Evolutionary conservation across 2,113 vertebrate genomes (phyloP).

Genomic region (Aleadryas rufinucha): DNA sequence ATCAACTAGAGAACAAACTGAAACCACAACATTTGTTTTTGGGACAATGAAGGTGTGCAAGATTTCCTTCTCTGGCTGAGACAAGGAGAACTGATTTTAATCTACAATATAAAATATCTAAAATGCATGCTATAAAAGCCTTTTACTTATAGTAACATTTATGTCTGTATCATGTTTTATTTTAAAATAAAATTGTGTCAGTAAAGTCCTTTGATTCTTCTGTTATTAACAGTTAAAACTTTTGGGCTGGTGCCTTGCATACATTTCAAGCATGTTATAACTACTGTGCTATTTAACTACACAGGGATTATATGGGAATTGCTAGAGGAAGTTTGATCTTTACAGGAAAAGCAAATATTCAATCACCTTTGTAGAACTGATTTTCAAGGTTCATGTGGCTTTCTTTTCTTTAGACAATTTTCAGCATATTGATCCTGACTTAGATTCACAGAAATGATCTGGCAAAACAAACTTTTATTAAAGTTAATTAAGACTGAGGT

Average conservation of each 20-base stretch:
- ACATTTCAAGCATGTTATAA: conserved; percentile 37
- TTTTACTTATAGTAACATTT: neutral
- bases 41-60: neutral
- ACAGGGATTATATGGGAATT: conserved; percentile 43
- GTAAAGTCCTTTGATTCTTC: conserved; percentile 32
- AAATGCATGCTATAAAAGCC: neutral
- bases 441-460: neutral
- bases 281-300: neutral
- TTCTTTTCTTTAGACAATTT: neutral
- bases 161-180: conserved; percentile 41
- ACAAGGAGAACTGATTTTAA: neutral
- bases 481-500: neutral
- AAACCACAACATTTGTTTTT: neutral
- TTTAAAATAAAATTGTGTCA: conserved; percentile 25
- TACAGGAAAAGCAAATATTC: conserved; percentile 19
- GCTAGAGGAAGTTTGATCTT: conserved; percentile 54
- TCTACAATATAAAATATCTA: neutral
- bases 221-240: conserved; percentile 16
- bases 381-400: neutral
- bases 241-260: neutral
- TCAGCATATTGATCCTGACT: neutral
- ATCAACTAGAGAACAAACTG: neutral
- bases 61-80: neutral
- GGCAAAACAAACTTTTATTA: neutral
- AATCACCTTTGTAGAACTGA: neutral